Base-by-base conservation (phyloP, 2,797 vertebrate genomes). In the Cygnus olor region DNA sequence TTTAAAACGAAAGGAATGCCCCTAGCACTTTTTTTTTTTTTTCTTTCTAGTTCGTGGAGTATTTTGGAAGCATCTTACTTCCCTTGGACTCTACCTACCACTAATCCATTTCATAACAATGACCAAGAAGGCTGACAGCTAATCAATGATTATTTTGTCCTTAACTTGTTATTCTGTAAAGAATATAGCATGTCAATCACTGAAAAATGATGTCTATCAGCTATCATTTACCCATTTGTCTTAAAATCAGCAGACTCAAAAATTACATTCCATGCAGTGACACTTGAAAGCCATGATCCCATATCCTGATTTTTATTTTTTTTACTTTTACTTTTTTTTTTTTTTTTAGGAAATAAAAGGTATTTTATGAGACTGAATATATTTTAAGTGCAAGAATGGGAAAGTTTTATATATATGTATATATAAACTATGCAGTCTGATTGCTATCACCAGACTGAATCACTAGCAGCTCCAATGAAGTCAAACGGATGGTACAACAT, bases 141-240 rank as follows among this genome's bases (percentile, higher is more conserved):
- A 97, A 97, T 97, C 96, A 91, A 47, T 96, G 84, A 89, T 14
- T 89, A 63, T 77, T 96, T 92, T 90, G 89, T 89, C 83, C 72
- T 92, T 93, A 74, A 85, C 73, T 86, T 89, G 65, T 65, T 88
- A 68, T 88, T 38, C 90, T 96, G 74, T 89, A 73, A 96, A 91
- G 82, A 69, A 80, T 95, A 95, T 34, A 66, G 57, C 70, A 51
- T 71, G 66, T 95, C 94, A 80, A 57, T 96, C 95, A 72, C 38
- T 70, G 53, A 91, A 64, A 95, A 92, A 63, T 80, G 82, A 94
- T 83, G 77, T n/a, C 56, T 61, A 64, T 93, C 49, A 79, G 27
- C 36, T 79, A 68, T 80, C 74, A 74, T 84, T 80, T 44, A 88
- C 85, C 68, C 90, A 24, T 19, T 42, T 84, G n/a, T 78, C 77